phyloP scores from a whole-genome alignment of 2,797 vertebrate genomes.

The Labroides dimidiatus region DNA sequence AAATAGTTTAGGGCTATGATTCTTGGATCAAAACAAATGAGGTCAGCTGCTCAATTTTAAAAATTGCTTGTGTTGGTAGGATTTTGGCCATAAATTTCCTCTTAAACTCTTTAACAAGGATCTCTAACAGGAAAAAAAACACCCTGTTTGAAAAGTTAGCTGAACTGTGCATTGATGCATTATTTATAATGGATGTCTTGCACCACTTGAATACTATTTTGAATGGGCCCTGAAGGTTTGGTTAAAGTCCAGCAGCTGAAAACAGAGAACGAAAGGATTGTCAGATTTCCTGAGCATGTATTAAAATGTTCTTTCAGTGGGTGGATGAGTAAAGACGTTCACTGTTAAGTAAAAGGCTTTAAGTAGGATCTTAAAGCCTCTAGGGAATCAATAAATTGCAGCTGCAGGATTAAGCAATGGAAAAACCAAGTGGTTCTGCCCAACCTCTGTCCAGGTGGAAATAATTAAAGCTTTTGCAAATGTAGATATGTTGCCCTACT shows the following conservation, averaged over 20 bases:
- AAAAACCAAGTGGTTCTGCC: slow-evolving; percentile 54
- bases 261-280: slow-evolving; percentile 4
- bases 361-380: slow-evolving; percentile 4
- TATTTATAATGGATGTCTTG: background rate
- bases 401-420: slow-evolving; percentile 64
- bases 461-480: slow-evolving; percentile 56
- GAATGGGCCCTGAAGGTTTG: slow-evolving; percentile 4
- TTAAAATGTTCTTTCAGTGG: background rate
- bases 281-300: background rate
- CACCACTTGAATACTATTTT: background rate
- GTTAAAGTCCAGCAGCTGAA: too few species aligned
- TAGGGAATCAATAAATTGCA: slow-evolving; percentile 56
- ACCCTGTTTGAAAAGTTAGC: background rate
- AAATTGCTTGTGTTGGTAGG: too few species aligned
- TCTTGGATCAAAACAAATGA: background rate
- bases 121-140: background rate
- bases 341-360: slow-evolving; percentile 7
- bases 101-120: background rate
- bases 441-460: slow-evolving; percentile 64
- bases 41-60: too few species aligned
- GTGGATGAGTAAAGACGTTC: slow-evolving; percentile 2
- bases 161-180: background rate
- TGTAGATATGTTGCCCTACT: slow-evolving; percentile 29
- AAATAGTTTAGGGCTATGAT: background rate
- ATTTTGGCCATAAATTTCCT: background rate